phyloP scores from a whole-genome alignment of 2,113 vertebrate species.

The Macquaria ambigua region DNA sequence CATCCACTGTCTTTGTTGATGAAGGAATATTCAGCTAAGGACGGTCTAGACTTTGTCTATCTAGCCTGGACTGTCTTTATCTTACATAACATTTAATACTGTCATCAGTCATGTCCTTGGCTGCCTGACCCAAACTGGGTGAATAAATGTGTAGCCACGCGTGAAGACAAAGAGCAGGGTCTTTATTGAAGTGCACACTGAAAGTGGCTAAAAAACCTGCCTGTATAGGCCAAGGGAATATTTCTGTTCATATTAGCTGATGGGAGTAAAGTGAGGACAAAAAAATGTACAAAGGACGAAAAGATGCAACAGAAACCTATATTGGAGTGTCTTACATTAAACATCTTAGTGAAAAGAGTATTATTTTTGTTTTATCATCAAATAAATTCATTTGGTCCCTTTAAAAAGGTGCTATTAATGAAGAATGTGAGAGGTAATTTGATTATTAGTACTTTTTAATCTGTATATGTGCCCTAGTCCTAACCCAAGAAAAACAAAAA shows the following conservation, averaged over 20 bases:
- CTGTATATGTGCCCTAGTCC: background rate
- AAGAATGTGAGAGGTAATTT: background rate
- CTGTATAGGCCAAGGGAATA: conserved; percentile 17
- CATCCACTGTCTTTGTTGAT: background rate
- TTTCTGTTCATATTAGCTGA: conserved; percentile 34
- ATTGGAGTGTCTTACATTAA: background rate
- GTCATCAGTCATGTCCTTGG: conserved; percentile 52
- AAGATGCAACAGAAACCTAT: background rate
- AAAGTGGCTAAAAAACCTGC: conserved; percentile 33
- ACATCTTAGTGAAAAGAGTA: background rate
- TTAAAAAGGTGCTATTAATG: background rate
- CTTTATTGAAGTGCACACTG: conserved; percentile 39
- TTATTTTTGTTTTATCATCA: background rate
- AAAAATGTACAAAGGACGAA: conserved; percentile 4
- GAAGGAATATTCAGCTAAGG: background rate
- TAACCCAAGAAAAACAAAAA: background rate
- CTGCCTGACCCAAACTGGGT: conserved; percentile 47
- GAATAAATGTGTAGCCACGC: conserved; percentile 50
- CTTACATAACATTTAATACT: conserved; percentile 37
- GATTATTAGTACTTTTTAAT: background rate
- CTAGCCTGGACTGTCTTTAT: background rate
- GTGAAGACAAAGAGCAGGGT: conserved; percentile 45
- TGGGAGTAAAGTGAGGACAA: conserved; percentile 23
- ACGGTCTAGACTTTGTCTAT: background rate
- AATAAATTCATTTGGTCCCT: background rate